phyloP scores from a whole-genome alignment of 2,888 invertebrate genomes.

The Trichogramma dendrolimi region DNA sequence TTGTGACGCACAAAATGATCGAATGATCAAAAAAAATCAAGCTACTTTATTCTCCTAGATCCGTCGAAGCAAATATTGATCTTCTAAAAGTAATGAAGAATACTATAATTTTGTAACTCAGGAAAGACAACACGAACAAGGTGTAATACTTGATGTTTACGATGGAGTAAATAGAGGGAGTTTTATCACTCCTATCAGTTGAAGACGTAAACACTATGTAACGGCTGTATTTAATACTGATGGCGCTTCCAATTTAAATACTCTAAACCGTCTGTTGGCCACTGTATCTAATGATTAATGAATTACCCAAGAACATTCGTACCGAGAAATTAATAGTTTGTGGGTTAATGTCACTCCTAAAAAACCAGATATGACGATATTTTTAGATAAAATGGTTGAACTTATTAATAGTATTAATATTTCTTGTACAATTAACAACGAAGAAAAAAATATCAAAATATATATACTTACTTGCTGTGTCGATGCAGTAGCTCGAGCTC shows the following conservation, averaged over 20 bases:
- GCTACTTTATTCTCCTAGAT: not conserved
- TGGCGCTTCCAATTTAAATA: constrained; percentile 12
- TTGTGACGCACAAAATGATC: not conserved
- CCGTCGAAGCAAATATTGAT: not conserved
- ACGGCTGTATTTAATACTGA: constrained; percentile 11
- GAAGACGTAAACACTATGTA: constrained; percentile 2
- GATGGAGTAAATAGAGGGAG: constrained; percentile 8
- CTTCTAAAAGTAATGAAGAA: not conserved
- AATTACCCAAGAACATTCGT: constrained; percentile 4
- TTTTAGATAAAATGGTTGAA: constrained; percentile 8
- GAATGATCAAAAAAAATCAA: not conserved
- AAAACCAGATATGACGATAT: constrained; percentile 6
- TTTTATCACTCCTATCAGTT: constrained; percentile 8
- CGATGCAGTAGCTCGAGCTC: too few relatives aligned
- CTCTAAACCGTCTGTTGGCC: constrained; percentile 12
- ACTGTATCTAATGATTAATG: constrained; percentile 12
- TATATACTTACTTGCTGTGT: constrained; percentile 6
- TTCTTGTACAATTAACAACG: not conserved
- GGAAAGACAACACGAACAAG: not conserved
- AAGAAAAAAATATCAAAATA: not conserved
- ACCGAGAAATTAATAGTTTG: constrained; percentile 3
- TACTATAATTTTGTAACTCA: constrained; percentile 6
- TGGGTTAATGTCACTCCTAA: constrained; percentile 6
- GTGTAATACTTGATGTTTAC: constrained; percentile 2
- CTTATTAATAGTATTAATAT: constrained; percentile 1